Conservation (phyloP, 2,113 vertebrate species). For the Ardeotis arabs region DNA sequence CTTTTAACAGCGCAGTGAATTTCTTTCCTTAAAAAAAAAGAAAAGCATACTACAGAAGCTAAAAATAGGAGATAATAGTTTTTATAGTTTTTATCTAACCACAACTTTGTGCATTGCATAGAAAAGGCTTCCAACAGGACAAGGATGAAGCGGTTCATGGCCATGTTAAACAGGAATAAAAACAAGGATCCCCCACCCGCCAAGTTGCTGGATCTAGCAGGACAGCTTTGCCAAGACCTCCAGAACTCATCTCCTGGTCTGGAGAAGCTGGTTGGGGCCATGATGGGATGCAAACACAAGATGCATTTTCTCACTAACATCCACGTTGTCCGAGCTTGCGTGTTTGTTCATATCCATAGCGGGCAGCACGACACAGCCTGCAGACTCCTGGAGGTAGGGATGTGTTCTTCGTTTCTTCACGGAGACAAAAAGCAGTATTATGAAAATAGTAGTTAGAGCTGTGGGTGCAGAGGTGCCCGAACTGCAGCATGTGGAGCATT, state of each 20-base stretch:
- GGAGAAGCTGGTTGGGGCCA: conserved; percentile 37
- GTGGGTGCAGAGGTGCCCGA: background rate
- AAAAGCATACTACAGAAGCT: background rate
- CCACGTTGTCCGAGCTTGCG: conserved; percentile 43
- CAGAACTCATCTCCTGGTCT: background rate
- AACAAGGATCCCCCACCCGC: background rate
- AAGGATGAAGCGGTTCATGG: conserved; percentile 70
- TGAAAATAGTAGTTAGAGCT: background rate
- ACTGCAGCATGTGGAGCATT: background rate
- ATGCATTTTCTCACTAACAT: conserved; percentile 54
- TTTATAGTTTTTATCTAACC: conserved; percentile 40
- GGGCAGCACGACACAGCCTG: conserved; percentile 59
- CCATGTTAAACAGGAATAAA: conserved; percentile 46
- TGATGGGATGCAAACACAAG: conserved; percentile 55
- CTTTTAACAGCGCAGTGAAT: background rate
- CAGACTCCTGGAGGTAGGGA: conserved; percentile 71
- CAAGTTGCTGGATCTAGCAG: conserved; percentile 42
- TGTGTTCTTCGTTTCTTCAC: background rate
- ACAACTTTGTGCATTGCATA: background rate
- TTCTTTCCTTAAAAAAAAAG: background rate
- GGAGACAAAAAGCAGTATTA: background rate
- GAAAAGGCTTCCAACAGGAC: background rate
- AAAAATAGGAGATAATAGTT: background rate
- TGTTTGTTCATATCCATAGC: background rate
- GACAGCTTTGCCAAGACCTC: conserved; percentile 43